A percentile compares a stretch with the other conserved stretches of the same genome.
These are phyloP conservation scores for Bettongia penicillata DNA, from an alignment of 2,113 vertebrate species.

Conservation along the genomic window DNA sequence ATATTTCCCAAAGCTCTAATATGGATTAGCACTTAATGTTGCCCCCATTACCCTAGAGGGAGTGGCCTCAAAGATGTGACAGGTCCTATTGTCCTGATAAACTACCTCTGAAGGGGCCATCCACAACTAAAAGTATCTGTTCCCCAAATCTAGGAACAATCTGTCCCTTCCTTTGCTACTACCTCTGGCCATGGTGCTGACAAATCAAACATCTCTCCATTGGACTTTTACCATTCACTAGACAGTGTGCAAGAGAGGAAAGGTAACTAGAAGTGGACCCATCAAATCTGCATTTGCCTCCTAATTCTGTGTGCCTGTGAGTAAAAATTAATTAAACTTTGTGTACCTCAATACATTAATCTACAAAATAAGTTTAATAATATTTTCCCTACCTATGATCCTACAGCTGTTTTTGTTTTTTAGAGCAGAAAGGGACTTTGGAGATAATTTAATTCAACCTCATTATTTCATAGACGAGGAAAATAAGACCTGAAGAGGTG, in stretches of 20 bases:
- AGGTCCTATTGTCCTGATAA: background rate
- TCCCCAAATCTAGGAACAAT: background rate
- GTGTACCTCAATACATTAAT: background rate
- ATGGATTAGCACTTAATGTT: background rate
- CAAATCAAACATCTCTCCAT: background rate
- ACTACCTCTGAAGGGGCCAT: background rate
- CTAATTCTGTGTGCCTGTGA: background rate
- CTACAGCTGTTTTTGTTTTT: background rate
- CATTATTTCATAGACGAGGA: background rate
- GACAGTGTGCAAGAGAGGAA: background rate
- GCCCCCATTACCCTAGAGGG: too few relatives aligned
- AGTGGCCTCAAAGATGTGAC: too few relatives aligned
- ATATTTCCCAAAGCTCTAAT: background rate
- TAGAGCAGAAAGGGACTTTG: background rate
- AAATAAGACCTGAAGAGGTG: background rate
- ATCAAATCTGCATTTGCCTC: background rate
- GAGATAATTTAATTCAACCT: background rate
- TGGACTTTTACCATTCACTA: background rate
- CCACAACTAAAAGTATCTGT: background rate
- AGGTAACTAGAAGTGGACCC: background rate
- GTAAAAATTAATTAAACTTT: background rate
- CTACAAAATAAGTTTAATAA: background rate
- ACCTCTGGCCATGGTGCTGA: background rate
- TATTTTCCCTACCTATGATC: background rate
- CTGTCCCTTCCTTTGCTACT: background rate